A percentile compares a stretch with the other conserved stretches of the same genome.
Evolutionary conservation across 2,797 vertebrate species (phyloP).

Genomic region (Philypnodon macrostomus): DNA sequence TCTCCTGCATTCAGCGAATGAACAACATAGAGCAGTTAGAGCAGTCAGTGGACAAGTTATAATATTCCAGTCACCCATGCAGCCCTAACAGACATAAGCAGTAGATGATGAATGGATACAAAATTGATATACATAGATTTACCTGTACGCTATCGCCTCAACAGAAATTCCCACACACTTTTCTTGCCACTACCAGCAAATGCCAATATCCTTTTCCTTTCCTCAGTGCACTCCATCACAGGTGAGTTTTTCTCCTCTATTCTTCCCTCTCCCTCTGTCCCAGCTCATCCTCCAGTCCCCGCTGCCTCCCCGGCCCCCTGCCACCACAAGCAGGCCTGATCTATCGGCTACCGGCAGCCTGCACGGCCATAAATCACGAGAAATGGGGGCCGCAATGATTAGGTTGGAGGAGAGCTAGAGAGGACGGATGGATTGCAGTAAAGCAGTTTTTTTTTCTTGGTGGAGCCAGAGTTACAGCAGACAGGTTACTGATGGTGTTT

Average conservation of each 20-base stretch:
- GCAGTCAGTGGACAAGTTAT: no score
- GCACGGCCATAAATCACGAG: slow-evolving; percentile 92
- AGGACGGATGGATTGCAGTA: slow-evolving; percentile 49
- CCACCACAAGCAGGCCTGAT: slow-evolving; percentile 87
- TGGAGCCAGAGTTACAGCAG: slow-evolving; percentile 54
- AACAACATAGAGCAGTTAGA: no score
- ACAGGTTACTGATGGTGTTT: slow-evolving; percentile 94
- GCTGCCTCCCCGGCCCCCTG: slow-evolving; percentile 71
- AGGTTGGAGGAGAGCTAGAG: slow-evolving; percentile 72
- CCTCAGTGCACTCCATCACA: slow-evolving; percentile 86
- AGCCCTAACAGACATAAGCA: no score
- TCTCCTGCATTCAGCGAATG: no score
- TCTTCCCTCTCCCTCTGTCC: slow-evolving; percentile 62
- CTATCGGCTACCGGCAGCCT: slow-evolving; percentile 86
- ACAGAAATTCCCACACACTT: slow-evolving; percentile 21
- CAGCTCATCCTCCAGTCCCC: slow-evolving; percentile 71
- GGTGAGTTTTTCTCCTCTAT: slow-evolving; percentile 79
- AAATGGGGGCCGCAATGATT: slow-evolving; percentile 88
- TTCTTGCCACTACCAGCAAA: slow-evolving; percentile 37
- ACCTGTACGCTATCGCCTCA: no score
- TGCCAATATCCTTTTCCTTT: slow-evolving; percentile 63
- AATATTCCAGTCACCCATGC: no score
- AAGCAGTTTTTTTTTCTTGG: no score
- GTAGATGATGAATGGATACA: no score
- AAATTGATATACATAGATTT: no score